These are phyloP conservation scores for Proteles cristata DNA, from an alignment of 2,113 vertebrate species.

Conservation along the genomic window DNA sequence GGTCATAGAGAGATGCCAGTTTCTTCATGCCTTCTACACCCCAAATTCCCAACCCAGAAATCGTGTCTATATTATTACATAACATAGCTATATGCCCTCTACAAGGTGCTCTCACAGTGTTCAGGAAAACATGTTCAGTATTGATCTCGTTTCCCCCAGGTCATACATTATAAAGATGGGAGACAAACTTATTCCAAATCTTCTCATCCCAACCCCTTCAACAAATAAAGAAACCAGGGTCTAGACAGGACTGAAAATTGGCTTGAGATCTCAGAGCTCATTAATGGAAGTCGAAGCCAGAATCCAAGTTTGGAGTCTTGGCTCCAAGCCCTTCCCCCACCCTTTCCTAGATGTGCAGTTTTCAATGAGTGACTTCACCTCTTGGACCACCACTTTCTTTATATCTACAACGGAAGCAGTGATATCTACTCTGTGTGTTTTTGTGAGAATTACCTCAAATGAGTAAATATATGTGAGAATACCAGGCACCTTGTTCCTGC, in stretches of 20 bases:
- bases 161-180: neutral
- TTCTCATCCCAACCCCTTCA: neutral
- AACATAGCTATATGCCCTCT: neutral
- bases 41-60: neutral
- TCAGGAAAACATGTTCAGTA: neutral
- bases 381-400: neutral
- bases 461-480: neutral
- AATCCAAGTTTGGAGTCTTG: neutral
- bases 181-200: neutral
- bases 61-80: neutral
- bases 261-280: conserved; percentile 3
- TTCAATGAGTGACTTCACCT: neutral
- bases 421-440: neutral
- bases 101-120: neutral
- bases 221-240: conserved; percentile 15
- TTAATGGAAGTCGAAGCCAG: neutral
- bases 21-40: neutral
- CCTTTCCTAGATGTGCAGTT: neutral
- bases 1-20: neutral
- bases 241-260: neutral
- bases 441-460: neutral
- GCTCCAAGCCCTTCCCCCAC: neutral
- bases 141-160: neutral
- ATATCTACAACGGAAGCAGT: neutral
- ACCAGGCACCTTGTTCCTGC: neutral